Conservation (phyloP, 2,888 invertebrate genomes). For the Ornithoptera priamus region DNA sequence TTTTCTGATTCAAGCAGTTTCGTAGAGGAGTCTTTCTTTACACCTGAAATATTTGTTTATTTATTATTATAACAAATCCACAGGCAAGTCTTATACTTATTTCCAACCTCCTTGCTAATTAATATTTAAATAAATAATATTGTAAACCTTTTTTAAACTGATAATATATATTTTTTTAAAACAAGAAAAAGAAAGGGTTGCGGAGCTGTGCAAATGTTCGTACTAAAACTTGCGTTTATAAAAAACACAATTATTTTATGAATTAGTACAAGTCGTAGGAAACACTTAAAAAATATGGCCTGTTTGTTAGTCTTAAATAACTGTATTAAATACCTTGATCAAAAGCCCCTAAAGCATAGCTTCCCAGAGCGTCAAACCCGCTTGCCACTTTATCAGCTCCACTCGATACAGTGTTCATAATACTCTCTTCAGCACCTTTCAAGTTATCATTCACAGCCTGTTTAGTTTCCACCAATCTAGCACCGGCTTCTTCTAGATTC, state of each 20-base stretch:
- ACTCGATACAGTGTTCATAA: constrained; percentile 48
- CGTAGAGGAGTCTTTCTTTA: constrained; percentile 73
- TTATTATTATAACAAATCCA: constrained; percentile 12
- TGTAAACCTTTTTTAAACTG: no score
- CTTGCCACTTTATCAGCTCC: constrained; percentile 70
- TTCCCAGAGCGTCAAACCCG: constrained; percentile 71
- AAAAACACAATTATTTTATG: no score
- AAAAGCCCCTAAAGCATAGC: constrained; percentile 70
- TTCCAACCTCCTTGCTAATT: no score
- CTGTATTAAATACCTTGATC: constrained; percentile 60
- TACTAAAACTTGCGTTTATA: no score
- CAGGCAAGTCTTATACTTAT: no score
- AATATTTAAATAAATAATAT: no score
- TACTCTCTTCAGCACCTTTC: constrained; percentile 46
- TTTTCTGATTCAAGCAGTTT: constrained; percentile 73
- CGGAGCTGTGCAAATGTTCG: no score
- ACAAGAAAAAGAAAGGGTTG: no score
- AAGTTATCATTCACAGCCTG: constrained; percentile 44
- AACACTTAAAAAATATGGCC: no score
- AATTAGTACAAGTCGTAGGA: no score
- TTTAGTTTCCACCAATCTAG: constrained; percentile 51
- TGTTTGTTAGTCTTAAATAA: neutral
- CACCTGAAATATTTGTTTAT: constrained; percentile 47
- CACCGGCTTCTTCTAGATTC: constrained; percentile 51
- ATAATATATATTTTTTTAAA: no score